Base-by-base conservation (phyloP, 2,888 invertebrate genomes). In the Lapara coniferarum region DNA sequence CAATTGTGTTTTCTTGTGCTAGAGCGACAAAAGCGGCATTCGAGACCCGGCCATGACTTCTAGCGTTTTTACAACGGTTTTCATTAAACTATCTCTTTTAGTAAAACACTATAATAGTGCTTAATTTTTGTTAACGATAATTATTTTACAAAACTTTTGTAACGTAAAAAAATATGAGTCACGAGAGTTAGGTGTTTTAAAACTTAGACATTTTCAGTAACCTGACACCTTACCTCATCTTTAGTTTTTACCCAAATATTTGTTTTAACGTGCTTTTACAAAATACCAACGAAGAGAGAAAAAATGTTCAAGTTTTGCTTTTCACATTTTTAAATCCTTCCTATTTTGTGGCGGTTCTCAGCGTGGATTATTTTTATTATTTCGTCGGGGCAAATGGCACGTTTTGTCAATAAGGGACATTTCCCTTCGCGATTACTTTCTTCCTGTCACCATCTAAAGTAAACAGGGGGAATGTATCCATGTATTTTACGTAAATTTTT, bases 381-480 rank as follows among this genome's bases (percentile, higher is more conserved):
- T 89, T 86, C 76, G 75, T 72, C 78, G 77, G 73, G 73, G 85
- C 79, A 84, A 85, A 85, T 84, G 83, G 87, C 90, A 89, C 89
- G 91, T 90, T 87, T 88, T 87, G 91, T 91, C 90, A 92, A 92
- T 91, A 91, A 86, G 81, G 83, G 85, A 81, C 79, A 78, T 80
- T 81, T 82, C 85, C 85, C 83, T 82, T 80, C 75, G 77, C 82
- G 87, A 89, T 90, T 88, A 86, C 88, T 90, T 89, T 87, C 87
- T 90, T 89, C 87, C 82, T 82, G 85, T 85, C 89, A 87, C 88
- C 87, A 86, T 82, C 82, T 81, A 85, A 84, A 78, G 87, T 81
- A 91, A 90, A 91, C 87, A 89, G 86, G 80, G 79, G 75, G 78
- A 81, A 55, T 55, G 19, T 53, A 37, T 37, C 52, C 46, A 59